phyloP scores from a whole-genome alignment of 2,797 vertebrate species.

The Chaetophractus vellerosus region DNA sequence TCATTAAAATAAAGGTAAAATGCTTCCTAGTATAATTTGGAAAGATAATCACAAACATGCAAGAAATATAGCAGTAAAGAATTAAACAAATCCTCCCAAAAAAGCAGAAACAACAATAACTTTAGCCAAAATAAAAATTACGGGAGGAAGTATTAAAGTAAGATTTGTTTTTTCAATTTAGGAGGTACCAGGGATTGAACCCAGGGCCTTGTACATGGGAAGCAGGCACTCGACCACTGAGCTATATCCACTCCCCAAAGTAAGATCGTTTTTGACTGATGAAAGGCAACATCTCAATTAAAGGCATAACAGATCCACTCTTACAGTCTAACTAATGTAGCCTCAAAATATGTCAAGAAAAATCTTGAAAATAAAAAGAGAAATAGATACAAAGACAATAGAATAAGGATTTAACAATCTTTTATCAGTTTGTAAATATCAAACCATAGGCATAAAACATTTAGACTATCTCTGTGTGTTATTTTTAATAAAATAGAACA shows the following conservation, averaged over 20 bases:
- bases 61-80: constrained; percentile 30
- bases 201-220: no score
- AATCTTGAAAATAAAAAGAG: constrained; percentile 27
- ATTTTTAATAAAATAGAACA: constrained; percentile 23
- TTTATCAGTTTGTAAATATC: neutral
- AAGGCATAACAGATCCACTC: neutral
- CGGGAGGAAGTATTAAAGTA: neutral
- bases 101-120: neutral
- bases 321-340: neutral
- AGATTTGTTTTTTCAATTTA: no score
- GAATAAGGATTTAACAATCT: constrained; percentile 28
- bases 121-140: neutral
- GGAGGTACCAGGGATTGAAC: no score
- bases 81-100: neutral
- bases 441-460: constrained; percentile 45
- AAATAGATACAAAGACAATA: constrained; percentile 29
- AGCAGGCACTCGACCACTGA: no score
- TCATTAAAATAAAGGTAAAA: constrained; percentile 61
- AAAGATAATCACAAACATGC: constrained; percentile 20
- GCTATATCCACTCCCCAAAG: neutral
- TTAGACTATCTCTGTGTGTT: neutral
- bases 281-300: constrained; percentile 25
- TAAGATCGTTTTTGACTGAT: neutral
- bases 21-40: neutral
- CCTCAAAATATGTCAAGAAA: neutral